These are phyloP conservation scores for Montipora efflorescens DNA, from an alignment of 64 coral and sea anemone genomes.

Conservation along the genomic window DNA sequence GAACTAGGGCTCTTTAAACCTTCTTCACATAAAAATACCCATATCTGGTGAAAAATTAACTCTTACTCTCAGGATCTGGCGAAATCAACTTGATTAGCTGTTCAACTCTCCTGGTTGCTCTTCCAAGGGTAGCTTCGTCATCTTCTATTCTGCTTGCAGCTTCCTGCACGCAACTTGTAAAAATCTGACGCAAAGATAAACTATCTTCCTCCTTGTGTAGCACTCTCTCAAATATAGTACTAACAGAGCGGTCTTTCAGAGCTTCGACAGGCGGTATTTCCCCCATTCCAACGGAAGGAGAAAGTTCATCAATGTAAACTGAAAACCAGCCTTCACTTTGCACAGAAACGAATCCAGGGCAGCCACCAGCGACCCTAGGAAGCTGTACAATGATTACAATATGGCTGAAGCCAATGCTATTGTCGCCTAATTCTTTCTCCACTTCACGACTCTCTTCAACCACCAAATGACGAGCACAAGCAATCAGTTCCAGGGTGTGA, in stretches of 20 bases:
- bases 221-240: slow-evolving; percentile 60
- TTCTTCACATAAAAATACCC: too few relatives aligned
- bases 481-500: slow-evolving; percentile 54
- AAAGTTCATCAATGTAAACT: slow-evolving; percentile 88
- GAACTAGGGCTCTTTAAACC: too few relatives aligned
- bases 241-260: slow-evolving; percentile 74
- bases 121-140: slow-evolving; percentile 21
- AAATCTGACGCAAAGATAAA: slow-evolving; percentile 8
- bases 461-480: slow-evolving; percentile 78
- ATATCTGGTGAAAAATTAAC: neutral
- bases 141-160: slow-evolving; percentile 81
- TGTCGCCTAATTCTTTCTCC: slow-evolving; percentile 19
- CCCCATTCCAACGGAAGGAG: slow-evolving; percentile 1
- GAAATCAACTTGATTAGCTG: slow-evolving; percentile 67
- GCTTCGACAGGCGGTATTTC: slow-evolving; percentile 70
- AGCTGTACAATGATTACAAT: slow-evolving; percentile 81
- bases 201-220: slow-evolving; percentile 10
- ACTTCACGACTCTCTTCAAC: slow-evolving; percentile 56
- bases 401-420: slow-evolving; percentile 45
- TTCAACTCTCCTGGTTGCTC: slow-evolving; percentile 77
- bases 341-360: slow-evolving; percentile 75
- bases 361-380: slow-evolving; percentile 72
- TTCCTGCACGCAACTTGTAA: slow-evolving; percentile 74
- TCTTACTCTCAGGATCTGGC: neutral
- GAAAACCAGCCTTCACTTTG: slow-evolving; percentile 85